Evolutionary conservation across 2,888 invertebrate species (phyloP), one percentile per base, ranked within the genome.

Genomic region (Gasteruption jaculator): DNA sequence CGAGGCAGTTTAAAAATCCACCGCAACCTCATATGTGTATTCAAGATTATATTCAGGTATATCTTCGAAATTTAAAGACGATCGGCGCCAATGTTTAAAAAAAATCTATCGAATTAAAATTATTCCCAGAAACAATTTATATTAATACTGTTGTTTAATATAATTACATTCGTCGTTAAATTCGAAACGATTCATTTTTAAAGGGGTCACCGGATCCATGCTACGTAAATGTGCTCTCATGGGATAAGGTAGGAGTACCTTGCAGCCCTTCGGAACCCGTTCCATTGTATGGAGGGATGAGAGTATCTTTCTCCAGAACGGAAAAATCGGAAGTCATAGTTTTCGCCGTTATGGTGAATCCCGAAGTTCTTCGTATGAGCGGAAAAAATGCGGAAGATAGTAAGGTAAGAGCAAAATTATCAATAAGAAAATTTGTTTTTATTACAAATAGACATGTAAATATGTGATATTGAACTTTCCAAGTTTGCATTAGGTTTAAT

Each of bases 21-120:
- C 85, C 85, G 2, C 84, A 85, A 52, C 85, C 85, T 8, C 83
- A 84, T 68, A 84, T 85, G 84, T 85, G 85, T 66, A 70, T 72
- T 49, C 63, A 65, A 52, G 72, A 70, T 49, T 64, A 51, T 31
- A 76, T 84, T 63, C 58, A 58, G 60, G 67, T 65, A 47, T 19
- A 38, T 20, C 19, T 20, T 3, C 30, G 3, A 7, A 7, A 5
- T 14, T 8, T 18, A 25, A 11, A n/a, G n/a, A n/a, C n/a, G n/a
- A n/a, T n/a, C n/a, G n/a, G n/a, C n/a, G n/a, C n/a, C n/a, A n/a
- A n/a, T n/a, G n/a, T n/a, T n/a, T n/a, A n/a, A n/a, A n/a, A n/a
- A n/a, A n/a, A n/a, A n/a, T n/a, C n/a, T n/a, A n/a, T 39, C 25
- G 20, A 26, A 21, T 24, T n/a, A n/a, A n/a, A n/a, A n/a, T n/a